Conservation (phyloP, 2,888 invertebrate species). For the Ichneumon xanthorius region DNA sequence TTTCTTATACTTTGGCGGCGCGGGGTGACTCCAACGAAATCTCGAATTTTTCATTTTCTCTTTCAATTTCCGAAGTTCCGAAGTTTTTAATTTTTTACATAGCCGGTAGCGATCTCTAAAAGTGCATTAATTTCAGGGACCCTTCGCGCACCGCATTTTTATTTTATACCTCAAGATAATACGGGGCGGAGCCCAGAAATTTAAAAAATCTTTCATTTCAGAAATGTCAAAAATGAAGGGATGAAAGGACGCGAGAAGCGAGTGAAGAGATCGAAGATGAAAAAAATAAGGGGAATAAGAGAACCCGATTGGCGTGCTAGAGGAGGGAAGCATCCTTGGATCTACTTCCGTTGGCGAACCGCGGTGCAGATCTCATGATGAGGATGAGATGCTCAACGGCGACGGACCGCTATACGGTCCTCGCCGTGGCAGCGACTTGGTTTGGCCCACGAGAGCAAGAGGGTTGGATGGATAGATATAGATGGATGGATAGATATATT, state of each 20-base stretch:
- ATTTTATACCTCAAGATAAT: too few relatives aligned
- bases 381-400: slow-evolving; percentile 41
- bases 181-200: too few relatives aligned
- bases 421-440: slow-evolving; percentile 48
- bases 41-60: too few relatives aligned
- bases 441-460: slow-evolving; percentile 51
- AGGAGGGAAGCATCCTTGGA: slow-evolving; percentile 52
- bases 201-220: too few relatives aligned
- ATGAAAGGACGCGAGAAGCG: background rate
- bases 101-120: too few relatives aligned
- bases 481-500: background rate
- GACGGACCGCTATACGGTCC: slow-evolving; percentile 15
- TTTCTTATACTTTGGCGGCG: too few relatives aligned
- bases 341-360: slow-evolving; percentile 25
- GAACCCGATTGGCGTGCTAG: slow-evolving; percentile 33
- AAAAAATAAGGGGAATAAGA: slow-evolving; percentile 15
- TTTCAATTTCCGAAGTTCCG: too few relatives aligned
- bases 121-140: too few relatives aligned
- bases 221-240: too few relatives aligned
- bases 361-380: slow-evolving; percentile 31
- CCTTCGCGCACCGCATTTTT: too few relatives aligned
- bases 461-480: background rate
- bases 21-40: too few relatives aligned
- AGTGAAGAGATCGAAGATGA: slow-evolving; percentile 20
- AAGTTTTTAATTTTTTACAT: too few relatives aligned